phyloP scores from a whole-genome alignment of 2,888 invertebrate genomes.

The Pammene aurita region DNA sequence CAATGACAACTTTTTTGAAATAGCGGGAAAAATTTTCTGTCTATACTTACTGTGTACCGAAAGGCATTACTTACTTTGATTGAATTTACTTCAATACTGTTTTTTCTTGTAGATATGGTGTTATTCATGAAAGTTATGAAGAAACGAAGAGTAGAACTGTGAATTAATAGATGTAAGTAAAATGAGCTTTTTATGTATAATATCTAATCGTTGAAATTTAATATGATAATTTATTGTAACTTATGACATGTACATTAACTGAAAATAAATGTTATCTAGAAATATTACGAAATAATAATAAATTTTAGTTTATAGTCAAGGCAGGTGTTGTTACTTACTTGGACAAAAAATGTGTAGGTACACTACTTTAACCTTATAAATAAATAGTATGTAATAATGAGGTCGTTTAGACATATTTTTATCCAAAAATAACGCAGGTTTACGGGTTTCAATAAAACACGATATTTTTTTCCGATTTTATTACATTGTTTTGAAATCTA shows the following conservation, averaged over 20 bases:
- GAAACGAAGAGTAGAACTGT: slow-evolving; percentile 81
- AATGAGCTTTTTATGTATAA: slow-evolving; percentile 1
- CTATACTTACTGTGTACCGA: too few species aligned
- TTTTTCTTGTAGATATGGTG: slow-evolving; percentile 90
- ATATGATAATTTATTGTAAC: slow-evolving; percentile 7
- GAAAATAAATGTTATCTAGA: slow-evolving; percentile 8
- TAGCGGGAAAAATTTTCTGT: too few species aligned
- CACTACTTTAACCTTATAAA: too few species aligned
- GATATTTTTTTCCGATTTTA: neutral
- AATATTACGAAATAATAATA: neutral
- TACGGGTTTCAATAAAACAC: neutral
- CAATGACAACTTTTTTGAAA: too few species aligned
- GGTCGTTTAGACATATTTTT: too few species aligned
- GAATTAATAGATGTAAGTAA: slow-evolving; percentile 49
- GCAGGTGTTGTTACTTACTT: too few species aligned
- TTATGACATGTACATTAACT: slow-evolving; percentile 10
- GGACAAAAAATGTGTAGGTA: too few species aligned
- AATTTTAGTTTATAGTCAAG: neutral
- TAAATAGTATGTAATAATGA: too few species aligned
- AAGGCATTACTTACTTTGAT: too few species aligned
- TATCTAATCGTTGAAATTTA: slow-evolving; percentile 3
- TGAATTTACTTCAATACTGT: neutral
- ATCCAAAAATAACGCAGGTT: too few species aligned
- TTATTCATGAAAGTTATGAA: slow-evolving; percentile 96
- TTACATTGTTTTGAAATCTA: slow-evolving; percentile 26